Evolutionary conservation across 1,140 invertebrate genomes (phyloP).

Genomic region (Riptortus pedestris): DNA sequence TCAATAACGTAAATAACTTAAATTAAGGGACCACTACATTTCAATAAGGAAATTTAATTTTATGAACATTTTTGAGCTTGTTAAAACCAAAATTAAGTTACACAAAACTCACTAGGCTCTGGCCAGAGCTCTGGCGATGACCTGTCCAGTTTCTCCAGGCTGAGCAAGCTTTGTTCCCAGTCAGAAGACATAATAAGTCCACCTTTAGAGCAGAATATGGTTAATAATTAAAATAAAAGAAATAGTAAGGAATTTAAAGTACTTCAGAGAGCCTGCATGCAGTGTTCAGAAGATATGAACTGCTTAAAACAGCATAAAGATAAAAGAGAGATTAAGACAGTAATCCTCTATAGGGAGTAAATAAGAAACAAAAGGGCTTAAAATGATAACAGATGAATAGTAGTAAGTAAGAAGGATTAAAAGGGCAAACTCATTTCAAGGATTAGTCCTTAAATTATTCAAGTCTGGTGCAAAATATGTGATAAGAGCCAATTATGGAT

Average conservation of each 20-base stretch:
- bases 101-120: slow-evolving; percentile 65
- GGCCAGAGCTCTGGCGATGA: slow-evolving; percentile 88
- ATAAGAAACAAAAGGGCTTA: not conserved
- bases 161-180: slow-evolving; percentile 59
- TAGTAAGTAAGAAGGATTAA: not conserved
- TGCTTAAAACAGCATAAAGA: not conserved
- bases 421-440: not conserved
- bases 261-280: not conserved
- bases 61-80: too few relatives aligned
- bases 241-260: not conserved
- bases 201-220: slow-evolving; percentile 20
- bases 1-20: too few relatives aligned
- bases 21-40: too few relatives aligned
- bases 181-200: slow-evolving; percentile 33
- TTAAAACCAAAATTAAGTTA: slow-evolving; percentile 13
- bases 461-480: not conserved
- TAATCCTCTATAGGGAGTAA: not conserved
- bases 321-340: not conserved
- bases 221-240: not conserved
- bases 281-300: not conserved
- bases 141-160: slow-evolving; percentile 78
- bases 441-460: not conserved
- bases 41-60: too few relatives aligned
- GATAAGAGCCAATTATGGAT: not conserved
- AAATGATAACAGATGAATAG: not conserved